Evolutionary conservation across 1,140 invertebrate genomes (phyloP), one percentile per base, ranked within the genome.

Genomic region (Schlechtendalia chinensis): DNA sequence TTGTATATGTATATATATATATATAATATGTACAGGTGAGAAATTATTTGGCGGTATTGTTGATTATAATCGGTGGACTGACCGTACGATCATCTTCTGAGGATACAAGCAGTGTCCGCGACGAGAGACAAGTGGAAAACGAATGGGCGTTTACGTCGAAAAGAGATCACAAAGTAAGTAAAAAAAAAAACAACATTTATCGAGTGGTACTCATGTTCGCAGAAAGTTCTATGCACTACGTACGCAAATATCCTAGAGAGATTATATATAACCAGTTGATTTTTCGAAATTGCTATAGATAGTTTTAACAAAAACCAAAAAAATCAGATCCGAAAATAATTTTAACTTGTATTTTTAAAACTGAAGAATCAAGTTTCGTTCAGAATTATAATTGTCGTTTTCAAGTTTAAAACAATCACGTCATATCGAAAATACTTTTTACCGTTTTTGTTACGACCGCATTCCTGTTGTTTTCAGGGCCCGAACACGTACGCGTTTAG

Each of bases 401-500:
- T 14, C 8, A 50, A 50, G 14, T 50, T 5, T 50, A 5, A 50
- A 50, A 50, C 14, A 50, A 50, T 50, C 5, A 12, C 47, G 8
- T 11, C 12, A 50, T 6, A 50, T 50, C 12, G 8, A 8, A 8
- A 8, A 39, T 39, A 39, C 32, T 39, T 39, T 39, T 8, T 39
- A 39, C 29, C 11, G 32, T 56, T 74, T 74, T 39, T 39, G 32
- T 74, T 32, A 17, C 24, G 27, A 17, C 24, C 1, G 5, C 0
- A 12, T 61, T 61, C 6, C 27, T 3, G 27, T 32, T 6, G 24
- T 24, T 24, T 53, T 53, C 50, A 87, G 88, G 90, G 89, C 29
- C 87, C 88, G 17, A 89, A 89, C 22, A 89, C 90, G 1, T 92
- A 92, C 83, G 87, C 89, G 16, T 92, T 91, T 84, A 90, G 91